phyloP scores from a whole-genome alignment of 2,888 invertebrate species.

The Perizoma flavofasciatum region DNA sequence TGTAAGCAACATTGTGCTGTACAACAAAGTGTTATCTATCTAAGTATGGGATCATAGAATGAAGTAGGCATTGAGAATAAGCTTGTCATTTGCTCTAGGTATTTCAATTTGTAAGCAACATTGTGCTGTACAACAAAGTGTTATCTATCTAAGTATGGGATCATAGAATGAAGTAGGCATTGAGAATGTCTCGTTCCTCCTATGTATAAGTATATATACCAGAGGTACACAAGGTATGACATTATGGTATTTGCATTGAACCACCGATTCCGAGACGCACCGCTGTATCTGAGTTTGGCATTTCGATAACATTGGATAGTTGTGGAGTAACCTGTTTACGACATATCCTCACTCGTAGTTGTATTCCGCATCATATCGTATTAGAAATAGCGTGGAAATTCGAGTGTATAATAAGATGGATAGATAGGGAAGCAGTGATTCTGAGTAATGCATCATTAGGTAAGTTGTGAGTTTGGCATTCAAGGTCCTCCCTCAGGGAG shows the following conservation, averaged over 20 bases:
- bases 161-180: background rate
- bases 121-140: too few relatives aligned
- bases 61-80: background rate
- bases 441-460: conserved; percentile 62
- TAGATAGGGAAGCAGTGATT: conserved; percentile 54
- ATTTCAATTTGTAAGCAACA: too few relatives aligned
- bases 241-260: conserved; percentile 24
- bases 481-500: conserved; percentile 60
- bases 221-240: conserved; percentile 6
- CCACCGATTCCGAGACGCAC: background rate
- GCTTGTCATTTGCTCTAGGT: too few relatives aligned
- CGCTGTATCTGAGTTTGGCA: conserved; percentile 47
- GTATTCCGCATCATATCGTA: conserved; percentile 5
- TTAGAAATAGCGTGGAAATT: conserved; percentile 26
- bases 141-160: background rate
- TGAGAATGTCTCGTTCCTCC: background rate
- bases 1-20: too few relatives aligned
- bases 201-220: conserved; percentile 9
- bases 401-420: conserved; percentile 32
- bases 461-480: conserved; percentile 65
- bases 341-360: conserved; percentile 31
- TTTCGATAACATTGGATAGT: conserved; percentile 57
- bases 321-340: conserved; percentile 54
- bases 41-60: background rate
- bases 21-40: background rate